phyloP scores from a whole-genome alignment of 2,797 vertebrate species.

The Poeciliopsis gracilis region DNA sequence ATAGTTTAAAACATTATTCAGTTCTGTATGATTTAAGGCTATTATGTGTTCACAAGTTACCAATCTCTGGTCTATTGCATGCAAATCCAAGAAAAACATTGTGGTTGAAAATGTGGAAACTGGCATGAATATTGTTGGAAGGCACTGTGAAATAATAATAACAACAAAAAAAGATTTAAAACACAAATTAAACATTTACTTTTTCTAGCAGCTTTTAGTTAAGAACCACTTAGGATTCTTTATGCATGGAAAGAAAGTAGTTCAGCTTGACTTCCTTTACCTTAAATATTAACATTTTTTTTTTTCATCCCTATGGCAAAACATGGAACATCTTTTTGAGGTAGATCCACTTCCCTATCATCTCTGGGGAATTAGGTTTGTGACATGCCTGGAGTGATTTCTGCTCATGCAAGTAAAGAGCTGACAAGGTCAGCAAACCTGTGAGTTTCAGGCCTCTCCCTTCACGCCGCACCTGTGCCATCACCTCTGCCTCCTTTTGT shows the following conservation, averaged over 20 bases:
- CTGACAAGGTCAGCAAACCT: conserved; percentile 49
- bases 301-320: conserved; percentile 35
- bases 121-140: neutral
- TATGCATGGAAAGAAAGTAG: conserved; percentile 12
- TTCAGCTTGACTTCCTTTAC: conserved; percentile 21
- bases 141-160: no score
- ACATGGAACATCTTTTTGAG: conserved; percentile 35
- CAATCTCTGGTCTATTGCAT: neutral
- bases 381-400: conserved; percentile 53
- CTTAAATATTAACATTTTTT: conserved; percentile 27
- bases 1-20: neutral
- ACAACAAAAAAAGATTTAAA: neutral
- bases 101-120: neutral
- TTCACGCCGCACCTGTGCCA: conserved; percentile 1
- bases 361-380: conserved; percentile 53
- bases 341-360: conserved; percentile 39
- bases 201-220: neutral
- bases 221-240: neutral
- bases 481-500: neutral
- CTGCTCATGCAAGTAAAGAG: conserved; percentile 47
- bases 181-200: neutral
- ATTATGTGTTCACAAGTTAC: neutral
- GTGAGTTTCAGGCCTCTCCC: conserved; percentile 20
- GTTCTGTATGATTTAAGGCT: neutral
- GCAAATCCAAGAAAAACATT: neutral